These are phyloP conservation scores for Paramisgurnus dabryanus DNA, from an alignment of 2,113 vertebrate species.

Conservation along the genomic window DNA sequence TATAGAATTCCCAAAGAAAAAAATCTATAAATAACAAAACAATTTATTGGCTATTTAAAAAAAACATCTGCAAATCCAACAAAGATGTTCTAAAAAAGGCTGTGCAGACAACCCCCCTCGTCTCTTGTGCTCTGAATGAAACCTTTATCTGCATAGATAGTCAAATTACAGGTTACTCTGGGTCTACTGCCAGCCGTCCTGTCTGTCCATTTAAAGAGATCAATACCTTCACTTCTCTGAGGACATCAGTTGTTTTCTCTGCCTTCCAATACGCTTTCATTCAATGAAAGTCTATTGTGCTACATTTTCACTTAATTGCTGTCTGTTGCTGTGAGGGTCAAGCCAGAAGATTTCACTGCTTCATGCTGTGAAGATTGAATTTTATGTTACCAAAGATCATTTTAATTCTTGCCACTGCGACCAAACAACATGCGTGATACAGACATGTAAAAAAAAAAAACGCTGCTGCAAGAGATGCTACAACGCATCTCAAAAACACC, in stretches of 20 bases:
- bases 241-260: slow-evolving; percentile 19
- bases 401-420: not conserved
- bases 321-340: slow-evolving; percentile 16
- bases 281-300: slow-evolving; percentile 4
- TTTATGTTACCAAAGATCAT: not conserved
- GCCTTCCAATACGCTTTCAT: slow-evolving; percentile 34
- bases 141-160: slow-evolving; percentile 37
- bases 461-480: too few relatives aligned
- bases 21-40: not conserved
- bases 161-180: slow-evolving; percentile 42
- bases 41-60: not conserved
- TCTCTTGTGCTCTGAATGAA: not conserved
- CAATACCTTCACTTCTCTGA: slow-evolving; percentile 46
- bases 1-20: too few relatives aligned
- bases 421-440: not conserved
- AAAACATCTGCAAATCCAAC: not conserved
- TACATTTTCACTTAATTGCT: not conserved
- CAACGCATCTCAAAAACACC: too few relatives aligned
- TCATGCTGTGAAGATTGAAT: not conserved
- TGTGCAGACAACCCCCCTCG: not conserved
- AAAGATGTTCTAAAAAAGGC: not conserved
- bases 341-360: not conserved
- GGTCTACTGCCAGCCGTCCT: slow-evolving; percentile 20
- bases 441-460: too few relatives aligned
- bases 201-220: slow-evolving; percentile 48